Percentiles rank a stretch among this genome's conserved stretches.
Conservation (phyloP, 2,888 invertebrate genomes). For the Malachius bipustulatus region DNA sequence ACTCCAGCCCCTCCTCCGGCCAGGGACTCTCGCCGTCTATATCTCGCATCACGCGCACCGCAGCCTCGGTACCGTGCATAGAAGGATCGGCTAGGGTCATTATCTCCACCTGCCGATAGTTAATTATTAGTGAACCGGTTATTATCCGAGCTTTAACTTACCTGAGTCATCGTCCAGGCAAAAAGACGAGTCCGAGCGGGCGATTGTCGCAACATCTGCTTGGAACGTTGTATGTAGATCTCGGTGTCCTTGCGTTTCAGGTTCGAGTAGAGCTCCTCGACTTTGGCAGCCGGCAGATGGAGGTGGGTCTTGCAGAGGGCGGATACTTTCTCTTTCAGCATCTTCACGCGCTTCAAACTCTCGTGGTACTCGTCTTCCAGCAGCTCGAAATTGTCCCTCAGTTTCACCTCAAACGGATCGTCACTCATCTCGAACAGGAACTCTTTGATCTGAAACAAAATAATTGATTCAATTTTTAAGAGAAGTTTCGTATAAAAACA, state of each 20-base stretch:
- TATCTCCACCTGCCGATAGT: neutral
- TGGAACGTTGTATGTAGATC: slow-evolving; percentile 87
- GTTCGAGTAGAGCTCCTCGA: slow-evolving; percentile 80
- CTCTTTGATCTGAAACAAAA: slow-evolving; percentile 57
- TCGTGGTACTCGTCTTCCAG: slow-evolving; percentile 93
- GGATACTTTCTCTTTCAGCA: slow-evolving; percentile 77
- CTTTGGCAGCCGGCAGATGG: slow-evolving; percentile 71
- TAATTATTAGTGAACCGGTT: neutral
- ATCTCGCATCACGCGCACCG: slow-evolving; percentile 58
- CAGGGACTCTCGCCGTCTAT: slow-evolving; percentile 85
- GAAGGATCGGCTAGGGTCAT: slow-evolving; percentile 68
- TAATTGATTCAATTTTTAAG: neutral
- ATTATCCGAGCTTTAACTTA: slow-evolving; percentile 42
- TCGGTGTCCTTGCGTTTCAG: slow-evolving; percentile 85
- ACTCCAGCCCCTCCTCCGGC: slow-evolving; percentile 82
- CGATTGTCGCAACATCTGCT: slow-evolving; percentile 47
- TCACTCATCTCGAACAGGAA: slow-evolving; percentile 88
- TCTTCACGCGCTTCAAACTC: slow-evolving; percentile 75
- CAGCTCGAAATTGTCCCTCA: slow-evolving; percentile 91
- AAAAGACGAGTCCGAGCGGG: slow-evolving; percentile 66
- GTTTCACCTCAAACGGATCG: slow-evolving; percentile 95
- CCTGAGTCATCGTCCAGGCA: slow-evolving; percentile 70
- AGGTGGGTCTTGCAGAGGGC: slow-evolving; percentile 74
- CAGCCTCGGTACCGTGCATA: slow-evolving; percentile 70
- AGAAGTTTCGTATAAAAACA: slow-evolving; percentile 2